phyloP scores from a whole-genome alignment of 1,140 invertebrate genomes.

The Calosoma granatense region DNA sequence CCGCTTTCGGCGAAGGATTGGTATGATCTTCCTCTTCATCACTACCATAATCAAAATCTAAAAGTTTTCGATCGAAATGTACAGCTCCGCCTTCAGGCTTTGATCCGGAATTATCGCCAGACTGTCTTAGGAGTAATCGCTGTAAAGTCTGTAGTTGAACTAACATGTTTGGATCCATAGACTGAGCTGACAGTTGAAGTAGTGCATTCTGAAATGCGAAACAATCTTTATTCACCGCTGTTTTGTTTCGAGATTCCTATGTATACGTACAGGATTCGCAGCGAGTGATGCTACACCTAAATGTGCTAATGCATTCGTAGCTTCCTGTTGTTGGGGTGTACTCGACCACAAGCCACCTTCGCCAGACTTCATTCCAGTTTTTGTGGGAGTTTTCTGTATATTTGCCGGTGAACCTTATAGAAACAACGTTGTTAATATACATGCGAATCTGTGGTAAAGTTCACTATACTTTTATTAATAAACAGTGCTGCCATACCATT shows the following conservation, averaged over 20 bases:
- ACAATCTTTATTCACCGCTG: too few species aligned
- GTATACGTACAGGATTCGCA: background rate
- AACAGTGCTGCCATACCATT: constrained; percentile 24
- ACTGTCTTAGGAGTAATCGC: constrained; percentile 44
- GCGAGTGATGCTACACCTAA: background rate
- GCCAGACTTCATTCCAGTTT: background rate
- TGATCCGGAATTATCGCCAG: constrained; percentile 34
- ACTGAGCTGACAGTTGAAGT: background rate
- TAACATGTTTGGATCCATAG: constrained; percentile 34
- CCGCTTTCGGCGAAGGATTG: constrained; percentile 28
- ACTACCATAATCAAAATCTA: constrained; percentile 79
- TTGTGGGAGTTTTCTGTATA: background rate
- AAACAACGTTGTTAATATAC: background rate
- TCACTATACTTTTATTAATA: too few species aligned
- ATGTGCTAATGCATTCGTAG: constrained; percentile 1
- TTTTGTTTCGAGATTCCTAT: too few species aligned
- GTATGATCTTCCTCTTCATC: constrained; percentile 62
- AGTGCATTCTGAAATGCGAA: background rate
- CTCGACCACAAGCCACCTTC: background rate
- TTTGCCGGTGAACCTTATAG: background rate
- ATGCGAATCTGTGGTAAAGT: too few species aligned
- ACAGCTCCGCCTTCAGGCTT: constrained; percentile 29
- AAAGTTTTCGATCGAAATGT: constrained; percentile 64
- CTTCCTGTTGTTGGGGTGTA: background rate
- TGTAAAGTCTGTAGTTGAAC: constrained; percentile 49